Percentiles rank a stretch among this genome's conserved stretches.
Conservation (phyloP, 1,140 invertebrate species). For the Drosophila rufa region DNA sequence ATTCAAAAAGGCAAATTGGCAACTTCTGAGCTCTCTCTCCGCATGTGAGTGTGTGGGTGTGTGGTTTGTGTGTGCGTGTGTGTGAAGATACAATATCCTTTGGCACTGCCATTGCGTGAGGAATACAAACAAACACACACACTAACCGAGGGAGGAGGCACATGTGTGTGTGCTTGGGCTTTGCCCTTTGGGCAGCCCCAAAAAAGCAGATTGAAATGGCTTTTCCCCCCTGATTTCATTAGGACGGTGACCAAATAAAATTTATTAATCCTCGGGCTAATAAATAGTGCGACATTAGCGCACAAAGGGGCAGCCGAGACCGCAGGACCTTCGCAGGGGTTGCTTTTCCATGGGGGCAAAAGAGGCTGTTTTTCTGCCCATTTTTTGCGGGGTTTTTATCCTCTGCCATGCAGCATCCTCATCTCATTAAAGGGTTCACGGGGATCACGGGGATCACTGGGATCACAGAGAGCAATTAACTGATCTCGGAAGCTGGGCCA, state of each 20-base stretch:
- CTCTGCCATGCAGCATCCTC: neutral
- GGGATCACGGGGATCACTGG: slow-evolving; percentile 8
- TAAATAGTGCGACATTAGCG: slow-evolving; percentile 81
- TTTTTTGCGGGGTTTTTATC: slow-evolving; percentile 6
- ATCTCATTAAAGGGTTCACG: slow-evolving; percentile 17
- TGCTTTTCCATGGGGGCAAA: slow-evolving; percentile 33
- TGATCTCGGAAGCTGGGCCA: slow-evolving; percentile 55
- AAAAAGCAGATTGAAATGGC: slow-evolving; percentile 47
- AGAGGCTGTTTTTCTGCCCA: slow-evolving; percentile 28
- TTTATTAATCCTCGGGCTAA: slow-evolving; percentile 84
- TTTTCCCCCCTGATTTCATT: slow-evolving; percentile 71
- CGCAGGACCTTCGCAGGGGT: slow-evolving; percentile 53
- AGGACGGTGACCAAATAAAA: slow-evolving; percentile 84
- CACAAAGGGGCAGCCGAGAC: slow-evolving; percentile 55
- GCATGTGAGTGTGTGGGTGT: slow-evolving; percentile 20
- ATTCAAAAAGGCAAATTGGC: slow-evolving; percentile 84
- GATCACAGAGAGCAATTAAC: slow-evolving; percentile 9
- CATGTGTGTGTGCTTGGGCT: slow-evolving; percentile 29
- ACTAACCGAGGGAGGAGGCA: slow-evolving; percentile 22
- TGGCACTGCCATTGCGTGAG: slow-evolving; percentile 70
- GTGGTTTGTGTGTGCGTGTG: slow-evolving; percentile 30
- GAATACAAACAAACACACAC: slow-evolving; percentile 60
- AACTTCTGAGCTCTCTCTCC: slow-evolving; percentile 61
- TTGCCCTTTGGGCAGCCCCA: slow-evolving; percentile 41
- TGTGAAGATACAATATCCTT: slow-evolving; percentile 73